Evolutionary conservation across 1,140 invertebrate species (phyloP).

Genomic region (Homarus americanus): DNA sequence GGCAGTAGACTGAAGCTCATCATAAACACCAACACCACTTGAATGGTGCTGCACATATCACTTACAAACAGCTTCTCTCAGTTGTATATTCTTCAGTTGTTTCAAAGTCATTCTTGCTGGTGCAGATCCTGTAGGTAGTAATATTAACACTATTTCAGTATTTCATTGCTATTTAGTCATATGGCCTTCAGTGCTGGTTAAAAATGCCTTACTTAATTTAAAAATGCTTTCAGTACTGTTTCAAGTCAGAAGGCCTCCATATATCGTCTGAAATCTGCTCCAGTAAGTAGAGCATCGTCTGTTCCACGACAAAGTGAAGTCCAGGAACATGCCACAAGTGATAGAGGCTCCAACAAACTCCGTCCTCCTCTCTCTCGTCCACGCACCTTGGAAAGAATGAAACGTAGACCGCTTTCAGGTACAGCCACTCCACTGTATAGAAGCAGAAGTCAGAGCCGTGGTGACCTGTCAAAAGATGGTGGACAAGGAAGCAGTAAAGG

Average conservation of each 20-base stretch:
- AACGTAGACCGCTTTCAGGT: background rate
- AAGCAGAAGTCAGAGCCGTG: conserved; percentile 35
- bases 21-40: too few relatives aligned
- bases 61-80: too few relatives aligned
- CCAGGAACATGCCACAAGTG: background rate
- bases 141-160: too few relatives aligned
- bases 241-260: background rate
- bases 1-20: too few relatives aligned
- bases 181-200: too few relatives aligned
- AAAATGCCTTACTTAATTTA: too few relatives aligned
- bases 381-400: conserved; percentile 37
- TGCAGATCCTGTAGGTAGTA: background rate
- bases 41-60: too few relatives aligned
- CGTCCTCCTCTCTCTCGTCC: conserved; percentile 15
- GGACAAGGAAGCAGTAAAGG: background rate
- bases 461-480: background rate
- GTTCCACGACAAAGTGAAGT: conserved; percentile 1
- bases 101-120: too few relatives aligned
- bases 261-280: conserved; percentile 28
- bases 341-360: background rate
- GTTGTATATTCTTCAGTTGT: too few relatives aligned
- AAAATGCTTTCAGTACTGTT: background rate
- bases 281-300: conserved; percentile 42
- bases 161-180: too few relatives aligned
- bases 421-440: background rate